Evolutionary conservation across 1,140 invertebrate species (phyloP).

Genomic region (Drosophila asahinai): DNA sequence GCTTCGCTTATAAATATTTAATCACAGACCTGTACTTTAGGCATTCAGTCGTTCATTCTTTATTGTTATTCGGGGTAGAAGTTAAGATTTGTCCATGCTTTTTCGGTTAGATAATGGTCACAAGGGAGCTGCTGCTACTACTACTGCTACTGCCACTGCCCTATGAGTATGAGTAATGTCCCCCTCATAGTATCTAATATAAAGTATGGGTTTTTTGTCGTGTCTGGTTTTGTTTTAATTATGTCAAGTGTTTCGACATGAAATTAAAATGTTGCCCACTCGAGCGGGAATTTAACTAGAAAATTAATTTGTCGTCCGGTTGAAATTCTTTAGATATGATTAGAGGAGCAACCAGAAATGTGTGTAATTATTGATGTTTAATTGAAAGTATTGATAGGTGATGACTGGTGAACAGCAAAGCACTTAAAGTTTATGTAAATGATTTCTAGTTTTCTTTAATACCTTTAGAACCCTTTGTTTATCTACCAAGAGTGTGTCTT

Average conservation of each 20-base stretch:
- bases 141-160: not conserved
- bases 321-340: slow-evolving; percentile 42
- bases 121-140: slow-evolving; percentile 22
- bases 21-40: slow-evolving; percentile 79
- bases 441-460: not conserved
- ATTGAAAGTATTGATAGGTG: slow-evolving; percentile 30
- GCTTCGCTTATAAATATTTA: slow-evolving; percentile 82
- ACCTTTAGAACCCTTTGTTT: not conserved
- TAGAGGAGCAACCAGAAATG: not conserved
- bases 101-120: slow-evolving; percentile 41
- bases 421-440: slow-evolving; percentile 3
- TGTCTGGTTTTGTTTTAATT: slow-evolving; percentile 55
- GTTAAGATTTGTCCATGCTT: slow-evolving; percentile 35
- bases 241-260: slow-evolving; percentile 80
- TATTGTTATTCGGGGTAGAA: slow-evolving; percentile 40
- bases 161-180: slow-evolving; percentile 67
- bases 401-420: slow-evolving; percentile 8
- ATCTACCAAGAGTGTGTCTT: not conserved
- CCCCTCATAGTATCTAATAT: slow-evolving; percentile 15
- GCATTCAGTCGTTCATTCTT: slow-evolving; percentile 52
- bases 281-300: slow-evolving; percentile 24
- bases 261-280: slow-evolving; percentile 76
- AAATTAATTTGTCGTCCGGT: slow-evolving; percentile 30
- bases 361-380: slow-evolving; percentile 35
- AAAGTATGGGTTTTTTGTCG: not conserved